phyloP scores from a whole-genome alignment of 37 sponge, comb jelly and placozoan species.

The Axinella damicornis region DNA sequence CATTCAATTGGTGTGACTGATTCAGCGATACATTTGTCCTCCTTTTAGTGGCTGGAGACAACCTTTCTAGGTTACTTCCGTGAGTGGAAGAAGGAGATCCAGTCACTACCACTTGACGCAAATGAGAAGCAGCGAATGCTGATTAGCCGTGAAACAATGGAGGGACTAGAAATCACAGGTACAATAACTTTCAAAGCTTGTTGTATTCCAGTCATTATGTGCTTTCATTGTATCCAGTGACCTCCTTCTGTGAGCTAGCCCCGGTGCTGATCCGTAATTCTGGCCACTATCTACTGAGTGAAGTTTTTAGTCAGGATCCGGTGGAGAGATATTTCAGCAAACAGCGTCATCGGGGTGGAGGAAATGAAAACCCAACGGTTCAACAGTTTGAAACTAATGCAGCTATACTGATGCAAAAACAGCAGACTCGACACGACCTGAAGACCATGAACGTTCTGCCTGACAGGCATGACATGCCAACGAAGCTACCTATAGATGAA shows the following conservation, averaged over 20 bases:
- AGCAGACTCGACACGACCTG: background rate
- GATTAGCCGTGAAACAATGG: conserved; percentile 1
- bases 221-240: background rate
- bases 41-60: background rate
- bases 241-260: conserved; percentile 20
- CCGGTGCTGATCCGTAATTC: background rate
- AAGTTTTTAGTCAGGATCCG: conserved; percentile 24
- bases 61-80: conserved; percentile 4
- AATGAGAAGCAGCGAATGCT: background rate
- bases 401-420: background rate
- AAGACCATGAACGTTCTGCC: conserved; percentile 18
- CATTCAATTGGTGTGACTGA: background rate
- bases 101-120: background rate
- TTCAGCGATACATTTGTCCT: background rate
- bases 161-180: conserved; percentile 14
- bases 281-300: conserved; percentile 10
- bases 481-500: background rate
- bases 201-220: background rate
- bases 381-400: conserved; percentile 1
- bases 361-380: conserved; percentile 19
- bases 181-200: background rate
- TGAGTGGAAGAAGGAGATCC: conserved; percentile 20
- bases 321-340: background rate
- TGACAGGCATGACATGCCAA: background rate
- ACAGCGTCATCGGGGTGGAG: conserved; percentile 12